Conservation (phyloP, 1,140 invertebrate genomes). For the Cydia fagiglandana region DNA sequence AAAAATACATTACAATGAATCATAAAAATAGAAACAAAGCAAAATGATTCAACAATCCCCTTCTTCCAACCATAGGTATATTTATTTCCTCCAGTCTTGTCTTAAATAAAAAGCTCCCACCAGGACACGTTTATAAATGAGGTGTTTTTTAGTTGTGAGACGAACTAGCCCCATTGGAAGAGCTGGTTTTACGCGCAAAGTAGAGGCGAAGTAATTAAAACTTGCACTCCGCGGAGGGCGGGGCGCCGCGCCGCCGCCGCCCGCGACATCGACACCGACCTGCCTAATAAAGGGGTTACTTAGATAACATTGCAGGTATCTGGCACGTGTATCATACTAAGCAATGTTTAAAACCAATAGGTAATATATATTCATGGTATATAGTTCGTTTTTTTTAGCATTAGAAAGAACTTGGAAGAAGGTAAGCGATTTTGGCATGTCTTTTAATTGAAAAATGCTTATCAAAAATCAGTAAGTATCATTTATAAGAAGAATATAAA, state of each 20-base stretch:
- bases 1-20: background rate
- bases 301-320: conserved; percentile 3
- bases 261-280: no score
- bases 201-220: conserved; percentile 70
- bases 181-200: conserved; percentile 50
- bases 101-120: conserved; percentile 46
- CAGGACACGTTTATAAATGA: conserved; percentile 60
- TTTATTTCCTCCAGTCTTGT: conserved; percentile 35
- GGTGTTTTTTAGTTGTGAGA: conserved; percentile 62
- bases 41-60: background rate
- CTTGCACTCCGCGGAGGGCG: conserved; percentile 46
- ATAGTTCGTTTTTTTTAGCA: no score
- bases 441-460: no score
- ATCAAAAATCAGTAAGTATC: no score
- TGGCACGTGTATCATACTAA: background rate
- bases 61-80: background rate
- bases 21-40: conserved; percentile 13
- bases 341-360: background rate
- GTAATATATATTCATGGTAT: background rate
- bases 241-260: conserved; percentile 35
- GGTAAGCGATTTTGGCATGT: no score
- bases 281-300: conserved; percentile 7
- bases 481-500: no score
- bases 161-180: conserved; percentile 57
- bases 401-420: no score